phyloP scores from a whole-genome alignment of 1,140 invertebrate genomes.

The Drosophila parabipectinata region DNA sequence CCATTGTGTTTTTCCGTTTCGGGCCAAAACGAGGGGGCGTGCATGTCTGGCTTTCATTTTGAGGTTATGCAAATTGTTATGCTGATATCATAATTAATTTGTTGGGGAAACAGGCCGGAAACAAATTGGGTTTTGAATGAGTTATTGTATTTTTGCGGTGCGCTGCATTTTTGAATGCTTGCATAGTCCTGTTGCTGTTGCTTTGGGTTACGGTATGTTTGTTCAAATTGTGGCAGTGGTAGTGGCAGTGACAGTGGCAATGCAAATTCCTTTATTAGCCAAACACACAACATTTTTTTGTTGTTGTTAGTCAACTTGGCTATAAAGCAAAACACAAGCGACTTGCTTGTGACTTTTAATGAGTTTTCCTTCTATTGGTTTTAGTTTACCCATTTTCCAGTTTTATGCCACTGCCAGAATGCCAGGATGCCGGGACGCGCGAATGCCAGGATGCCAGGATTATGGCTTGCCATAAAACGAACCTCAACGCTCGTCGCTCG shows the following conservation, averaged over 20 bases:
- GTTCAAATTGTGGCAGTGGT: background rate
- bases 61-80: conserved; percentile 82
- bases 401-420: conserved; percentile 19
- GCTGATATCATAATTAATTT: conserved; percentile 82
- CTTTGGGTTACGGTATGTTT: conserved; percentile 10
- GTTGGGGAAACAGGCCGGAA: conserved; percentile 78
- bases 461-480: conserved; percentile 30
- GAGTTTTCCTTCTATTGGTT: conserved; percentile 42
- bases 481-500: conserved; percentile 18
- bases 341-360: conserved; percentile 26
- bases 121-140: conserved; percentile 81
- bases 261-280: conserved; percentile 11
- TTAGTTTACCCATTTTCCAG: conserved; percentile 28
- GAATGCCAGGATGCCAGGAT: conserved; percentile 9
- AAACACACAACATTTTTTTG: conserved; percentile 2
- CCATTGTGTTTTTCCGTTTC: conserved; percentile 24
- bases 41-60: conserved; percentile 72
- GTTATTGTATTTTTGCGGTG: conserved; percentile 75
- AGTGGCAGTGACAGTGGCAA: conserved; percentile 4
- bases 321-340: conserved; percentile 16
- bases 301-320: background rate
- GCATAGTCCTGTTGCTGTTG: conserved; percentile 8
- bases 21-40: conserved; percentile 4
- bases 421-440: too few relatives aligned
- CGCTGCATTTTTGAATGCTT: conserved; percentile 59